A percentile compares a stretch with the other conserved stretches of the same genome.
Evolutionary conservation across 1,140 invertebrate species (phyloP).

Genomic region (Zaprionus lachaisei): DNA sequence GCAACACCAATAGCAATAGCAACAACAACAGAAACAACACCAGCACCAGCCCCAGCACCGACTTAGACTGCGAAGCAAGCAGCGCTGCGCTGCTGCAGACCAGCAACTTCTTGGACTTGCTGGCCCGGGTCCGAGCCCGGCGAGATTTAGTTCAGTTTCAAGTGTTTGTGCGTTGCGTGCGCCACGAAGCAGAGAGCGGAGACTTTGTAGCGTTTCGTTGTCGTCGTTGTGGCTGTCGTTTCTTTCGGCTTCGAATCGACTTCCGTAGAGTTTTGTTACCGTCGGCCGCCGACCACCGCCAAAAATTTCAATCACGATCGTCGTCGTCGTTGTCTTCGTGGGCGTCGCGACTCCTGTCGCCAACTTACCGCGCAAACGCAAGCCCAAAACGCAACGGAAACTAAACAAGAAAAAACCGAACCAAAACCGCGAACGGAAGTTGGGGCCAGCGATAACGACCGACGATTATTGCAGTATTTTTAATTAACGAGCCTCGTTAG

Average conservation of each 20-base stretch:
- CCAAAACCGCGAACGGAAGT: slow-evolving; percentile 69
- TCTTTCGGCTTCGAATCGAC: slow-evolving; percentile 24
- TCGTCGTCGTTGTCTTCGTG: slow-evolving; percentile 44
- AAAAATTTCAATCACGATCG: slow-evolving; percentile 46
- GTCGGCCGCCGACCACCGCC: slow-evolving; percentile 40
- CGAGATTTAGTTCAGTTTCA: slow-evolving; percentile 84
- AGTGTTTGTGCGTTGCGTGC: slow-evolving; percentile 84
- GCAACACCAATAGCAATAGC: slow-evolving; percentile 1
- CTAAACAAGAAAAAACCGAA: slow-evolving; percentile 28
- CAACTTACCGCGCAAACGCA: slow-evolving; percentile 41
- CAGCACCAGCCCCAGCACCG: slow-evolving; percentile 34
- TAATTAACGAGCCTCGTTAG: slow-evolving; percentile 68
- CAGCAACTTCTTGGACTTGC: slow-evolving; percentile 84
- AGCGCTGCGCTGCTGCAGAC: slow-evolving; percentile 58
- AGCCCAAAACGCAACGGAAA: slow-evolving; percentile 53
- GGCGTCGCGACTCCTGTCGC: slow-evolving; percentile 74
- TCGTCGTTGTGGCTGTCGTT: slow-evolving; percentile 24
- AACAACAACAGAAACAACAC: slow-evolving; percentile 38
- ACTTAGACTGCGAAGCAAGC: slow-evolving; percentile 34
- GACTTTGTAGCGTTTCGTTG: slow-evolving; percentile 54
- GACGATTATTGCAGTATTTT: slow-evolving; percentile 55
- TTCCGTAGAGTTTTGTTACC: slow-evolving; percentile 53
- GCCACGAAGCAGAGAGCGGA: slow-evolving; percentile 75
- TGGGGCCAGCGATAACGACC: slow-evolving; percentile 51
- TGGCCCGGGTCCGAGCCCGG: slow-evolving; percentile 69